Base-by-base conservation (phyloP, 2,888 invertebrate species). In the Steromphala cineraria region DNA sequence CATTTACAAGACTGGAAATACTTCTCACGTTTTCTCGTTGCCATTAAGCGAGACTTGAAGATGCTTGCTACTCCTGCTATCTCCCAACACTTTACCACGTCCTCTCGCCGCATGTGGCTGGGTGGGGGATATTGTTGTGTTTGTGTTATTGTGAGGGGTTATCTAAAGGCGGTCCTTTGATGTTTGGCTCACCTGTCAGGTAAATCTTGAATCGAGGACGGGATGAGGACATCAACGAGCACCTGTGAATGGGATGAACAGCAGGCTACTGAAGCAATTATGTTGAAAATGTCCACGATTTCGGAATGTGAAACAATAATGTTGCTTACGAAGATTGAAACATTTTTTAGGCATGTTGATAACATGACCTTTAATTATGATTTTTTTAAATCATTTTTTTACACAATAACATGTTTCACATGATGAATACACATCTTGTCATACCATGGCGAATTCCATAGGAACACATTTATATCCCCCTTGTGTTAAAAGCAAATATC, bases 171-270 rank as follows among this genome's bases (percentile, higher is more conserved):
- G 46, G 71, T 8, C 15, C 31, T 36, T 74, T 74, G 28, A 52
- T 52, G 40, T 62, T 80, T 21, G n/a, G 85, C 89, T 83, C 85
- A 93, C 93, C 88, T 92, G 83, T 93, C 92, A 52, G 93, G 91
- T 80, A 94, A 86, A 82, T 93, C 93, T 83, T 93, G 92, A 78
- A 93, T 92, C 0, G 92, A 90, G 7, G 92, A 89, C 0, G 93
- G 93, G 53, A 94, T 91, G 21, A 94, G 82, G 1, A 94, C 92
- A 83, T 94, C 93, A 5, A 89, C 86, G n/a, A 94, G 80, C 0
- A 92, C 93, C 93, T 93, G 84, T 5, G 88, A 40, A 53, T 4
- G 19, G 19, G 67, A 28, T 46, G 46, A 46, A 46, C 46, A 46
- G 46, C 46, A 46, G 46, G 46, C 10, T 46, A 10, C 10, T 46